Base-by-base conservation (phyloP, 2,113 vertebrate genomes). In the Loxodonta africana region DNA sequence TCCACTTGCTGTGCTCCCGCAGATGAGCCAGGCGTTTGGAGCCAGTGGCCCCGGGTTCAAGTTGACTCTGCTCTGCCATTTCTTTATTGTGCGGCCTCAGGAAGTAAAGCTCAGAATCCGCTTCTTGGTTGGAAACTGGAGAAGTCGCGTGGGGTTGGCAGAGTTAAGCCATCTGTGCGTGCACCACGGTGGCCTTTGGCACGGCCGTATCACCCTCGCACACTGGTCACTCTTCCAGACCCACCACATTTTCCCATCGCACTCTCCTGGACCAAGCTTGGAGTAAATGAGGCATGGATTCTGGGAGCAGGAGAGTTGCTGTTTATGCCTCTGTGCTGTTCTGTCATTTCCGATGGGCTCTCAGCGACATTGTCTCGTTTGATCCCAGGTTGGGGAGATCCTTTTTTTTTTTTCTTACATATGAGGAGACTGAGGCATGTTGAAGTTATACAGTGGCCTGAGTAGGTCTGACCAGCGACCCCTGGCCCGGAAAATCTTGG, bases 161-260 rank as follows among this genome's bases (percentile, higher is more conserved):
- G 44, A 28, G n/a, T 67, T 6, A 28, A 8, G 44, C 3, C 2
- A 10, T 18, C 11, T 41, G 3, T 9, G 60, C 18, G 71, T 26
- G 83, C 5, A 2, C 57, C 60, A 37, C 30, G 0, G 83, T 18
- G 37, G 28, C 15, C n/a, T 2, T 26, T 44, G 60, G 23, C 14
- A 12, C 30, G 5, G 25, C 21, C 74, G 7, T 7, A 0, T 10
- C 3, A 10, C 21, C 9, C 21, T 26, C n/a, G 48, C 0, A 8
- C 5, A 0, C 1, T 20, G 12, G 60, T 69, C 28, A 3, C 76
- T n/a, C 41, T 48, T 48, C 8, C 44, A 41, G 41, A 6, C 9
- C 30, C 69, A 41, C 57, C 33, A 37, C 2, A 0, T 46, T 90
- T 85, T 14, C 63, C 48, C 44, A 44, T 12, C 30, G 44, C 2